These are phyloP conservation scores for Diploptera punctata DNA, from an alignment of 2,888 invertebrate genomes.

Conservation along the genomic window DNA sequence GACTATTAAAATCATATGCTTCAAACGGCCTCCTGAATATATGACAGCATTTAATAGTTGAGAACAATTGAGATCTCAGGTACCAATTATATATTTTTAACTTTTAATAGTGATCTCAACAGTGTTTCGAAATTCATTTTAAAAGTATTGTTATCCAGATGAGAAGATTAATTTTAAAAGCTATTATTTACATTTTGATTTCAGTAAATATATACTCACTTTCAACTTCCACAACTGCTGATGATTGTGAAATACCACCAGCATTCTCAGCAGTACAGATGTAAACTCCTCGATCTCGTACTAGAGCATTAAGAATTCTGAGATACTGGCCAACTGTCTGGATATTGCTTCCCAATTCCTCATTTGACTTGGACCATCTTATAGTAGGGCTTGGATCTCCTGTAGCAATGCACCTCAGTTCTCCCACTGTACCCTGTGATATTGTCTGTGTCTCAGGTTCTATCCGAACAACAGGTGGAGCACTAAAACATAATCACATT, in stretches of 20 bases:
- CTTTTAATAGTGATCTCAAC: too few species aligned
- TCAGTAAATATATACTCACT: too few species aligned
- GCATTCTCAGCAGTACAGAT: slow-evolving; percentile 75
- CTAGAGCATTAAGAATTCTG: slow-evolving; percentile 70
- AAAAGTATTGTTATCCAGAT: too few species aligned
- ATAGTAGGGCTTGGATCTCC: slow-evolving; percentile 80
- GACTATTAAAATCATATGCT: too few species aligned
- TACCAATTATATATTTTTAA: too few species aligned
- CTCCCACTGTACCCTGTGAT: slow-evolving; percentile 68
- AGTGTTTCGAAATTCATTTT: too few species aligned
- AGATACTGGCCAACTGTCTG: slow-evolving; percentile 62
- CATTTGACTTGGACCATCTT: slow-evolving; percentile 77
- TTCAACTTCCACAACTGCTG: slow-evolving; percentile 82
- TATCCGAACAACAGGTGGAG: slow-evolving; percentile 62
- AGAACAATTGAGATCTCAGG: too few species aligned
- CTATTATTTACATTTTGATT: too few species aligned
- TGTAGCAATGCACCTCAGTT: slow-evolving; percentile 76
- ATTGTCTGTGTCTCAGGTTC: slow-evolving; percentile 70
- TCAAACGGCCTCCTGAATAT: too few species aligned
- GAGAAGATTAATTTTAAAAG: too few species aligned
- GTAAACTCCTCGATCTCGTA: slow-evolving; percentile 84
- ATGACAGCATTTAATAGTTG: too few species aligned
- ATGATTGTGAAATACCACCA: slow-evolving; percentile 67
- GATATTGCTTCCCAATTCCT: slow-evolving; percentile 54
- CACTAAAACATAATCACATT: background rate